These are phyloP conservation scores for Bruchidius siliquastri DNA, from an alignment of 2,888 invertebrate genomes.

Conservation along the genomic window DNA sequence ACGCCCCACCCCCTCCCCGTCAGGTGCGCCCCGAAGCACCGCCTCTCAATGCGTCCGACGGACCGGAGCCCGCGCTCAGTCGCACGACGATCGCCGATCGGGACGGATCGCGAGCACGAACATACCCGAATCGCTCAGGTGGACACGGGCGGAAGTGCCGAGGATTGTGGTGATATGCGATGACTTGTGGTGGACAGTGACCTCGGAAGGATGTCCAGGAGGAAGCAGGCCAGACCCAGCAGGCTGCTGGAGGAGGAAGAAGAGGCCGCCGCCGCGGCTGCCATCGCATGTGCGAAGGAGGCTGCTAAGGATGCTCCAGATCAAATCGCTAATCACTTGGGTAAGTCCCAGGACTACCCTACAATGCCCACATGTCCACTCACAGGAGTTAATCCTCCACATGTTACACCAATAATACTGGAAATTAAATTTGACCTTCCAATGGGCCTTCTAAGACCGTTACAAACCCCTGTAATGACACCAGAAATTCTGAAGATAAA, in stretches of 20 bases:
- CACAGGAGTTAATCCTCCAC: not conserved
- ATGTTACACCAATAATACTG: not conserved
- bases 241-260: conserved; percentile 52
- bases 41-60: conserved; percentile 29
- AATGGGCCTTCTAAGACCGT: too few relatives aligned
- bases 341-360: conserved; percentile 33
- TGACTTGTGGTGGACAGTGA: conserved; percentile 29
- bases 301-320: conserved; percentile 8
- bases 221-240: conserved; percentile 54
- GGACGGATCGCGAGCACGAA: conserved; percentile 22
- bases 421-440: too few relatives aligned
- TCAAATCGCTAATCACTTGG: conserved; percentile 10
- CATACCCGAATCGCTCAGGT: not conserved
- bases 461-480: too few relatives aligned
- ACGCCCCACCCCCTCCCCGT: not conserved
- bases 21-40: not conserved
- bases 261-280: conserved; percentile 32
- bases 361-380: not conserved
- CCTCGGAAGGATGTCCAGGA: conserved; percentile 48
- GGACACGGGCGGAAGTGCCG: conserved; percentile 24
- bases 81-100: conserved; percentile 44
- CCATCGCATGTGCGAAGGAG: conserved; percentile 25
- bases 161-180: conserved; percentile 12
- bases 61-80: conserved; percentile 41
- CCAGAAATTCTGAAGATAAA: too few relatives aligned